phyloP scores from a whole-genome alignment of 2,888 invertebrate genomes.

The Caenorhabditis sp. region DNA sequence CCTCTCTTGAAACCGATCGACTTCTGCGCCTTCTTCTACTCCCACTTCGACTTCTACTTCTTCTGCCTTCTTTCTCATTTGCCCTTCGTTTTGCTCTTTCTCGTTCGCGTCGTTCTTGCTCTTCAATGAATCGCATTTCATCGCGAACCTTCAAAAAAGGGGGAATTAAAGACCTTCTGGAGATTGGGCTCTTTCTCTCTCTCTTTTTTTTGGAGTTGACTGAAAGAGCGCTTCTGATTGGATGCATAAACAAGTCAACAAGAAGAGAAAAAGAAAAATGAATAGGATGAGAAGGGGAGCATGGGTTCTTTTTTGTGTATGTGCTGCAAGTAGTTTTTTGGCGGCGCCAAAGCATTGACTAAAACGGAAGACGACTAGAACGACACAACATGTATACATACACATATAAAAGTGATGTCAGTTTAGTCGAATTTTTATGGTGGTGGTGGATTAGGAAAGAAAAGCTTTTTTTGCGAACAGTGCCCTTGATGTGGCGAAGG shows the following conservation, averaged over 20 bases:
- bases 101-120: conserved; percentile 40
- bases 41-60: conserved; percentile 9
- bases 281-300: neutral
- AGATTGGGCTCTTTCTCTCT: neutral
- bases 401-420: neutral
- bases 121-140: conserved; percentile 46
- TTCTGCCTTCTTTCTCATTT: neutral
- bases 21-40: conserved; percentile 4
- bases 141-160: conserved; percentile 40
- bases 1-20: neutral
- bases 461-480: neutral
- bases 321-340: neutral
- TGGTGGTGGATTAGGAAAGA: neutral
- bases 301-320: neutral
- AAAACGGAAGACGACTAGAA: neutral
- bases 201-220: neutral
- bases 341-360: neutral
- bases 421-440: neutral
- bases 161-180: neutral
- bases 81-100: conserved; percentile 28
- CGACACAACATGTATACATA: neutral
- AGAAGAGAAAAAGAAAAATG: neutral
- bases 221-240: neutral
- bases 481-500: neutral
- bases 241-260: neutral